Base-by-base conservation (phyloP, 1,140 invertebrate species). In the Anadara kagoshimensis region DNA sequence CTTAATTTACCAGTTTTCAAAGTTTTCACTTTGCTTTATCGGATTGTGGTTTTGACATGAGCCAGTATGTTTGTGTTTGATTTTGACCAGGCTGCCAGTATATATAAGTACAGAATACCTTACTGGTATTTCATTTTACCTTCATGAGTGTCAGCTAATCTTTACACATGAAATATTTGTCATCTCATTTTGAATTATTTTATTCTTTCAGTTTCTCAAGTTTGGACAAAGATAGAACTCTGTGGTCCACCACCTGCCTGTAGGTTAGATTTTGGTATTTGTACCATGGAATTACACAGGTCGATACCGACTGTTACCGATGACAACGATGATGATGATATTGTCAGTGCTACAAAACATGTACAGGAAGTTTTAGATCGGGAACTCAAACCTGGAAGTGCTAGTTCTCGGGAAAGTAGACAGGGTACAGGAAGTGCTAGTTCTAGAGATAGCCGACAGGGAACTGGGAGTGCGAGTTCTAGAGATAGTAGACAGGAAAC, bases 191-290 rank as follows among this genome's bases (percentile, higher is more conserved):
- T n/a, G n/a, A n/a, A 26, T 63, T 16, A 0, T 68, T 63, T 62
- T 66, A 26, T 22, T 24, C 20, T 78, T 80, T 29, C 61, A 89
- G 87, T 67, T 43, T 74, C 69, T 24, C 83, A 79, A 72, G 76
- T 78, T 43, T 89, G 86, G 87, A 83, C 76, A n/a, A 78, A 83
- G 44, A 64, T 88, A 57, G 82, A 85, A 24, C 66, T 87, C 20
- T 75, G 83, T 49, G 86, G 85, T n/a, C 86, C 87, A 24, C 81
- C 87, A 5, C 88, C 88, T 29, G 72, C 86, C 16, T 77, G 78
- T 69, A 77, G 88, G 26, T 71, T 89, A 24, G 88, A 89, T 73
- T 86, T 88, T 74, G 87, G 83, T 20, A 81, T 85, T 78, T 87
- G 86, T 70, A 54, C 77, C n/a, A 74, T 88, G 14, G 65, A 74